Evolutionary conservation across 2,113 vertebrate species (phyloP).

Genomic region (Corvus moneduloides): DNA sequence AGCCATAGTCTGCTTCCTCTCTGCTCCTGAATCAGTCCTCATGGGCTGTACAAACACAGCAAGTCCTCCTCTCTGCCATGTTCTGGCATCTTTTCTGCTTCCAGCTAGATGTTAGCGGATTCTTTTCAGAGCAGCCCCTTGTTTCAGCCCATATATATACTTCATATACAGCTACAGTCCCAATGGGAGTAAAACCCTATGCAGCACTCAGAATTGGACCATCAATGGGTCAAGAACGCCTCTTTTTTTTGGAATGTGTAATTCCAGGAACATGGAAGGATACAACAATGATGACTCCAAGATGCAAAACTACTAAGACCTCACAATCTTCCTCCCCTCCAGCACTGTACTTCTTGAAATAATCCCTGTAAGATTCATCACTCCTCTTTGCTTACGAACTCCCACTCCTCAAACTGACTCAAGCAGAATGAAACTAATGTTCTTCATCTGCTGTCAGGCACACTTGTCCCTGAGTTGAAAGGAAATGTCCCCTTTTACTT

Average conservation of each 20-base stretch:
- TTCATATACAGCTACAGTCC: background rate
- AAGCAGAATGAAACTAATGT: background rate
- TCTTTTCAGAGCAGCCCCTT: background rate
- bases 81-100: background rate
- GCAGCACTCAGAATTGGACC: background rate
- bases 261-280: background rate
- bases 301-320: background rate
- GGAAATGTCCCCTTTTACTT: background rate
- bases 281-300: background rate
- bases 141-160: background rate
- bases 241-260: background rate
- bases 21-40: background rate
- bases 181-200: background rate
- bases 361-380: background rate
- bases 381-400: background rate
- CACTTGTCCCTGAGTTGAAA: no score
- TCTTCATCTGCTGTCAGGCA: background rate
- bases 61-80: background rate
- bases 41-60: background rate
- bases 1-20: background rate
- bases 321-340: background rate
- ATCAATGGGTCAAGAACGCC: background rate
- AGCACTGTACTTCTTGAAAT: background rate
- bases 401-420: background rate
- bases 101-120: background rate